Evolutionary conservation across 1,140 invertebrate species (phyloP), one percentile per base, ranked within the genome.

Genomic region (Halesus radiatus): DNA sequence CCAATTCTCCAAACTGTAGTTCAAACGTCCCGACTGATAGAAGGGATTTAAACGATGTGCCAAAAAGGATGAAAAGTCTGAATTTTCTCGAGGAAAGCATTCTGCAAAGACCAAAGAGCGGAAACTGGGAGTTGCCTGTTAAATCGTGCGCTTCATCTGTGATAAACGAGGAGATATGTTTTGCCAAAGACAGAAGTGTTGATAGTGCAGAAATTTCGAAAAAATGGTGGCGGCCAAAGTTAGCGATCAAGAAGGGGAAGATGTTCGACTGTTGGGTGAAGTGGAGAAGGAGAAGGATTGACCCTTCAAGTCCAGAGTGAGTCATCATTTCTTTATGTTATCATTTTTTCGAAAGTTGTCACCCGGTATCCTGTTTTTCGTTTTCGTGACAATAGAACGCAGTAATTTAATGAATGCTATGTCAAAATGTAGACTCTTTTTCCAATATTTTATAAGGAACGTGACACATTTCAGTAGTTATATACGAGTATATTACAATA

Each of bases 181-280:
- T 56, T 26, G 45, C 52, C 53, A 77, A 73, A 22, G 32, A 52
- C 18, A 50, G 37, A 45, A 45, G 26, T 62, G 50, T 29, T 45
- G 66, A 54, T 16, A 18, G 23, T 56, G 62, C n/a, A 18, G 58
- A 18, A 20, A 23, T 22, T 32, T 29, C 15, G 16, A 77, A 58
- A 45, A 83, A 79, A 68, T 82, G 81, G 81, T 80, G 79, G 79
- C 76, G 54, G 53, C 29, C 70, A 10, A 77, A 78, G 52, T 37
- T 75, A 15, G 15, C 60, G 7, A 13, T 68, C 3, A 78, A 79
- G 29, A 73, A 62, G 54, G 77, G 62, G 10, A 45, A 45, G 37
- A 76, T 80, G 45, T 83, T 83, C 79, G 81, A 78, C 16, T 80
- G 79, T 45, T 83, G 81, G 81, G 58, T 83, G 10, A 78, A 73